phyloP scores from a whole-genome alignment of 2,888 invertebrate genomes.

The Chaitophorus viminalis region DNA sequence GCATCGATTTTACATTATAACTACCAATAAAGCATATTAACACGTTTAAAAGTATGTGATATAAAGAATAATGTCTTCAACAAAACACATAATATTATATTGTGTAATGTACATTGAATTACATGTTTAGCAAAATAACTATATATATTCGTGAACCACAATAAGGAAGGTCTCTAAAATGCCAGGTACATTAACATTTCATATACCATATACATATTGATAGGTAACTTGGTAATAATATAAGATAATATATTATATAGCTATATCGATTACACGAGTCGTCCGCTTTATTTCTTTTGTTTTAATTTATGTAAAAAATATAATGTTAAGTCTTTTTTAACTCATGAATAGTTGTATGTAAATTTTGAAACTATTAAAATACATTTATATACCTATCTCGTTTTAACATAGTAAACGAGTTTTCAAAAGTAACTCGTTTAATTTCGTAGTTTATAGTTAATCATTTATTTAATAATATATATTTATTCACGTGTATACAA shows the following conservation, averaged over 20 bases:
- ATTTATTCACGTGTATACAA: background rate
- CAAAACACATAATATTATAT: no score
- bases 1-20: no score
- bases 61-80: no score
- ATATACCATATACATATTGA: background rate
- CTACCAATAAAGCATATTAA: no score
- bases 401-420: slow-evolving; percentile 23
- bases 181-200: background rate
- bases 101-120: no score
- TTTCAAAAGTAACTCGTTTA: slow-evolving; percentile 9
- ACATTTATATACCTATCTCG: slow-evolving; percentile 2
- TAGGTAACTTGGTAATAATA: background rate
- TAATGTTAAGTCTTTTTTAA: background rate
- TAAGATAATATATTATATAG: background rate
- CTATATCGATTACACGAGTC: background rate
- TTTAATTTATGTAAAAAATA: slow-evolving; percentile 33
- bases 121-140: no score
- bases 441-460: background rate
- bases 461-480: no score
- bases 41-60: no score
- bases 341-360: slow-evolving; percentile 13
- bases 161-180: background rate
- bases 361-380: slow-evolving; percentile 42
- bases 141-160: background rate
- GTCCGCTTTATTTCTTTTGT: slow-evolving; percentile 11